Evolutionary conservation across 2,113 vertebrate species (phyloP).

Genomic region (Sinocyclocheilus anshuiensis): DNA sequence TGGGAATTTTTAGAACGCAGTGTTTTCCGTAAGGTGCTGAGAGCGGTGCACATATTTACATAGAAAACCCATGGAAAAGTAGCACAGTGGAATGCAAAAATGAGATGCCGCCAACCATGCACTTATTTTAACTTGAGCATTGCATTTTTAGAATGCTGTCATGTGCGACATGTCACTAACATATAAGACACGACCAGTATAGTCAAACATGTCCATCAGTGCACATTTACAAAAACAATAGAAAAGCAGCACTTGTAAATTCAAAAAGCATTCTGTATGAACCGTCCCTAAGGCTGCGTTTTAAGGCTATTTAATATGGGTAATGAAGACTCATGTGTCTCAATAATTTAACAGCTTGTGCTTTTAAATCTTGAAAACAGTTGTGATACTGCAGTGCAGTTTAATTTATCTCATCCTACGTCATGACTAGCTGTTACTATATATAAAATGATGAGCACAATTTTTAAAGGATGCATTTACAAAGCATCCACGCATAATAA

Average conservation of each 20-base stretch:
- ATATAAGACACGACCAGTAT: too few relatives aligned
- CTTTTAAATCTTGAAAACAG: not conserved
- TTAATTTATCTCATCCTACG: not conserved
- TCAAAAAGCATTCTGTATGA: not conserved
- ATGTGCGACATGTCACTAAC: not conserved
- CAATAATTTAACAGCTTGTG: conserved; percentile 3
- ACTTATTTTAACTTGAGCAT: not conserved
- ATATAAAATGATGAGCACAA: conserved; percentile 1
- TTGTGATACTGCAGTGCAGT: not conserved
- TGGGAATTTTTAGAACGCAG: too few relatives aligned
- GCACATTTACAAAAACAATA: not conserved
- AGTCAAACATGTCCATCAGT: not conserved
- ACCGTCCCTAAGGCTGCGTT: not conserved
- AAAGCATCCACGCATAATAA: conserved; percentile 8
- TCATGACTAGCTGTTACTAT: not conserved
- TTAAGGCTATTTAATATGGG: not conserved
- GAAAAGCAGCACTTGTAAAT: not conserved
- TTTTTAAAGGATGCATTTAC: conserved; percentile 8
- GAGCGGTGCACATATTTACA: not conserved
- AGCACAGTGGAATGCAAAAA: not conserved
- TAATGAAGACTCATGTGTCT: not conserved
- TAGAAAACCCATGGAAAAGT: not conserved
- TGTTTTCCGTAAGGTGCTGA: not conserved
- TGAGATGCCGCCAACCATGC: too few relatives aligned
- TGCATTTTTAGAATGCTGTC: not conserved